Percentiles rank a stretch among this genome's conserved stretches.
These are phyloP conservation scores for Baryphthengus martii DNA, from an alignment of 2,113 vertebrate genomes.

Conservation along the genomic window DNA sequence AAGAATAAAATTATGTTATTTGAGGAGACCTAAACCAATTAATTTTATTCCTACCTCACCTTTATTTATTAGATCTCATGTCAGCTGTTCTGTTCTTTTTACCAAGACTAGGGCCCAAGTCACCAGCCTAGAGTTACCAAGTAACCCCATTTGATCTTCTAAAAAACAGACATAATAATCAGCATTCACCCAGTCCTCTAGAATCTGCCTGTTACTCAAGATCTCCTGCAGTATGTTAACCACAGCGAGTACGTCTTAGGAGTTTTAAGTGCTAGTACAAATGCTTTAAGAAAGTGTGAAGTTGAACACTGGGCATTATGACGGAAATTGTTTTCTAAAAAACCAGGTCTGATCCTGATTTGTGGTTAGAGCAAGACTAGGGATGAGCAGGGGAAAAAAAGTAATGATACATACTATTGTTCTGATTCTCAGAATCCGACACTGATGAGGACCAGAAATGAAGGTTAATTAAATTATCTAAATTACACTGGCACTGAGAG, in stretches of 20 bases:
- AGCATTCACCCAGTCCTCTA: neutral
- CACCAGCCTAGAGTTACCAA: neutral
- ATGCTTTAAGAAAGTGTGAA: neutral
- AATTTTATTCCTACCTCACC: neutral
- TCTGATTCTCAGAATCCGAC: neutral
- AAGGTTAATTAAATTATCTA: neutral
- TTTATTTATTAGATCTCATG: neutral
- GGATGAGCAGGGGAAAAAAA: neutral
- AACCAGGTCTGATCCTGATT: neutral
- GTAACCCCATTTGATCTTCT: neutral
- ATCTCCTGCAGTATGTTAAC: neutral
- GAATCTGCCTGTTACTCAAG: neutral
- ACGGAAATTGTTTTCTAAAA: neutral
- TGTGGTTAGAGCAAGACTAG: neutral
- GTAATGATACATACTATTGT: neutral
- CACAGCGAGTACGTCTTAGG: neutral
- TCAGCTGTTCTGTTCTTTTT: neutral
- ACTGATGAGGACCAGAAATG: neutral
- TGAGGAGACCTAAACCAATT: neutral
- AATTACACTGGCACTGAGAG: neutral
- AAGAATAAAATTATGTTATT: neutral
- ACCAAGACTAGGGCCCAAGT: neutral
- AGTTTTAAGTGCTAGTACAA: neutral
- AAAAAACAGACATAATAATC: neutral
- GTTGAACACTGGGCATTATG: neutral